Conservation (phyloP, 2,113 vertebrate genomes). For the Heptranchias perlo region DNA sequence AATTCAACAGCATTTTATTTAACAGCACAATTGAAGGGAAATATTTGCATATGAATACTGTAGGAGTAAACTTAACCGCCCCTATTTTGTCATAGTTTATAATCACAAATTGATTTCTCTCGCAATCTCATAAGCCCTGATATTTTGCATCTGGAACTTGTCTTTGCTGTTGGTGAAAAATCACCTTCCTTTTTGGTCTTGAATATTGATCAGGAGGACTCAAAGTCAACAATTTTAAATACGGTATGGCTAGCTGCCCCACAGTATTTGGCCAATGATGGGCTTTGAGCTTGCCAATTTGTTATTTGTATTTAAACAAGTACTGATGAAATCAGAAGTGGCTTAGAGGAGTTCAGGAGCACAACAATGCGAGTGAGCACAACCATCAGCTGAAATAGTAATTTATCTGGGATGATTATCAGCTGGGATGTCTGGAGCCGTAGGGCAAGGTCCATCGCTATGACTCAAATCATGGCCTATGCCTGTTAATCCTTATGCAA, state of each 20-base stretch:
- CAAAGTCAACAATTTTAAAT: not conserved
- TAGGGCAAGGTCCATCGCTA: not conserved
- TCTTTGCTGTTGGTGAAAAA: not conserved
- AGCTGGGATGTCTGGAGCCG: not conserved
- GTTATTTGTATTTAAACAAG: not conserved
- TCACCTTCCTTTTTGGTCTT: not conserved
- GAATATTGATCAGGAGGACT: not conserved
- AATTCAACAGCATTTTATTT: not conserved
- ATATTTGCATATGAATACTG: not conserved
- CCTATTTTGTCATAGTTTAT: not conserved
- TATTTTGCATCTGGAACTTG: not conserved
- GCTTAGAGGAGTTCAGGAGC: not conserved
- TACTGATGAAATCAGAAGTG: not conserved
- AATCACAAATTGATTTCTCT: not conserved
- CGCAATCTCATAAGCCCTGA: too few species aligned
- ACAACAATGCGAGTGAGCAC: not conserved
- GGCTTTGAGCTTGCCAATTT: not conserved
- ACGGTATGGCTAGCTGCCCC: not conserved
- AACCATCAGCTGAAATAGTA: not conserved
- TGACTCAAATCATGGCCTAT: not conserved
- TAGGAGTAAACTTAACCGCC: not conserved
- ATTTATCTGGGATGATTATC: not conserved
- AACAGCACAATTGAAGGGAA: not conserved
- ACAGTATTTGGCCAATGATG: not conserved
- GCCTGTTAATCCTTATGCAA: not conserved